Conservation (phyloP, 1,140 invertebrate species). For the Drosophila ohnishii region DNA sequence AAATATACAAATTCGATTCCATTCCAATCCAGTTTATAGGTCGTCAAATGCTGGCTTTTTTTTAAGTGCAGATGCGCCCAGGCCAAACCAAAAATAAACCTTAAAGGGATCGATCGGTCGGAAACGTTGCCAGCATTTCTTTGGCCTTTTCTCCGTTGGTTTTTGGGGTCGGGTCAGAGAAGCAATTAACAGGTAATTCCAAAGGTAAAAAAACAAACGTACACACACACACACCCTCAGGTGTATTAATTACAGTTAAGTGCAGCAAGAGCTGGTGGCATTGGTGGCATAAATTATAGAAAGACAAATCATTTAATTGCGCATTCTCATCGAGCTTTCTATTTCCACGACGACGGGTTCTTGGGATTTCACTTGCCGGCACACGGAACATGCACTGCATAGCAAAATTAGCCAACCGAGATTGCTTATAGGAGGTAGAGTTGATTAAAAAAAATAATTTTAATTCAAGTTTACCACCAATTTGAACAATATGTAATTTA, state of each 20-base stretch:
- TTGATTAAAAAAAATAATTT: background rate
- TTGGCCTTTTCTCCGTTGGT: background rate
- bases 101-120: background rate
- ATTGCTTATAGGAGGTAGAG: background rate
- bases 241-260: conserved; percentile 15
- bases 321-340: conserved; percentile 62
- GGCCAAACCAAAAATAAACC: conserved; percentile 9
- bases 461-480: background rate
- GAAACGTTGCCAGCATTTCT: background rate
- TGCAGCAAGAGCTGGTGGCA: conserved; percentile 37
- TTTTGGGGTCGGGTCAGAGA: conserved; percentile 46
- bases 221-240: conserved; percentile 4
- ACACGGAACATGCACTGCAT: conserved; percentile 34
- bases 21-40: conserved; percentile 16
- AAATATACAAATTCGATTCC: background rate
- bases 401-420: conserved; percentile 20
- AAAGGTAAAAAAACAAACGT: conserved; percentile 4
- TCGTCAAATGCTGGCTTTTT: conserved; percentile 26
- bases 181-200: conserved; percentile 58
- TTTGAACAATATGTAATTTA: background rate
- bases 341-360: conserved; percentile 55
- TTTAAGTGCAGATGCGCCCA: conserved; percentile 35
- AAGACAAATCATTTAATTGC: conserved; percentile 41
- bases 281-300: conserved; percentile 57
- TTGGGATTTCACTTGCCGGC: conserved; percentile 55